Base-by-base conservation (phyloP, 2,797 vertebrate species). In the Pithecia hirsuta region DNA sequence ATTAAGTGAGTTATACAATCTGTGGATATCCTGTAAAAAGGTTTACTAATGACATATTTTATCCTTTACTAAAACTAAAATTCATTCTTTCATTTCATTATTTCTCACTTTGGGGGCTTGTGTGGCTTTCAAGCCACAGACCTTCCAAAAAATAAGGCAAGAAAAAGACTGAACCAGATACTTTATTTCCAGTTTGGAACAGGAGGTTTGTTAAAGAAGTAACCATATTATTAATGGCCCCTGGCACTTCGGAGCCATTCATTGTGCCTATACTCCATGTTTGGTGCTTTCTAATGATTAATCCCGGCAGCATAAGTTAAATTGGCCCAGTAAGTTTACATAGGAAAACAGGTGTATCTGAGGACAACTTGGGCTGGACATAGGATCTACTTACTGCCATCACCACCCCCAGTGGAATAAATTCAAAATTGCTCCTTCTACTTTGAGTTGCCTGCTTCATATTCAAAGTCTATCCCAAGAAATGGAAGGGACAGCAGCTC, bases 151-250 rank as follows among this genome's bases (percentile, higher is more conserved):
- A 93, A 19, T 39, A 91, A 93, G 59, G 6, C 64, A 85, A 94
- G 39, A 59, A 30, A 92, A 95, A 92, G 48, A 50, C 28, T 72
- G 84, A 82, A 88, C 14, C 24, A 55, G 74, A 15, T 52, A 86
- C 61, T 93, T 96, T 86, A 91, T 80, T 92, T 95, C 57, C 57
- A 89, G 30, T 90, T 81, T 90, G 46, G 64, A 91, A 81, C 28
- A 94, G 64, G 5, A 70, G 1, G 36, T 64, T 89, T 89, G 7
- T n/a, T 88, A 84, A 67, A 93, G 20, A 95, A 81, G 41, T 39
- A 67, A 46, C 28, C 64, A 52, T 83, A 55, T 91, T 78, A 93
- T 89, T 67, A 80, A 83, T 91, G 70, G 59, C 20, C 30, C 61
- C 33, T 61, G 24, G 24, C 7, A 78, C 41, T 91, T 76, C 33